A percentile compares a stretch with the other conserved stretches of the same genome.
Conservation (phyloP, 2,797 vertebrate species). For the Sebastes taczanowskii region DNA sequence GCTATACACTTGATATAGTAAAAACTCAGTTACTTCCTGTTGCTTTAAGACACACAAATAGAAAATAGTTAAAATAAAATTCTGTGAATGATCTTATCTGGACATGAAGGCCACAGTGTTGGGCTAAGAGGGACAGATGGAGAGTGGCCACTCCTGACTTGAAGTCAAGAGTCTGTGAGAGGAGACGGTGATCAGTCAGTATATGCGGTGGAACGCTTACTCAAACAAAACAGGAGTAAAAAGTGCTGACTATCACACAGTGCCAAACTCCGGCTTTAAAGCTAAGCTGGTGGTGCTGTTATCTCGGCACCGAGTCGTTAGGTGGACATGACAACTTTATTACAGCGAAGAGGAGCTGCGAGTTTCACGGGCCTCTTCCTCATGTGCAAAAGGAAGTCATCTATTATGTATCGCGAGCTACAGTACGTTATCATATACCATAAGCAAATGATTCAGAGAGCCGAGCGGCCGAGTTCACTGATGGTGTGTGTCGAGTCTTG, state of each 20-base stretch:
- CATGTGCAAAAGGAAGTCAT: background rate
- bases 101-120: background rate
- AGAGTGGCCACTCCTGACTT: background rate
- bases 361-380: background rate
- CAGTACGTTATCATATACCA: background rate
- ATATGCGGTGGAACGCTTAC: slow-evolving; percentile 18
- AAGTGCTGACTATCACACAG: slow-evolving; percentile 32
- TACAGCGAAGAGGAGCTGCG: background rate
- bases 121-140: background rate
- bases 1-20: background rate
- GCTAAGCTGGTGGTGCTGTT: slow-evolving; percentile 2
- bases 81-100: background rate
- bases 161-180: slow-evolving; percentile 6
- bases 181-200: background rate
- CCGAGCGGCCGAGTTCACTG: background rate
- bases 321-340: slow-evolving; percentile 29
- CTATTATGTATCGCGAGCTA: slow-evolving; percentile 13
- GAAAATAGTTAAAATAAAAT: background rate
- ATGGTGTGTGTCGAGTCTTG: background rate
- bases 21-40: background rate
- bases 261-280: slow-evolving; percentile 23
- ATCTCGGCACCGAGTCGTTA: slow-evolving; percentile 15
- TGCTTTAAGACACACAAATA: background rate
- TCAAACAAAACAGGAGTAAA: slow-evolving; percentile 25
- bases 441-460: slow-evolving; percentile 8